These are phyloP conservation scores for Macrosiphum euphorbiae DNA, from an alignment of 2,888 invertebrate genomes.

Conservation along the genomic window DNA sequence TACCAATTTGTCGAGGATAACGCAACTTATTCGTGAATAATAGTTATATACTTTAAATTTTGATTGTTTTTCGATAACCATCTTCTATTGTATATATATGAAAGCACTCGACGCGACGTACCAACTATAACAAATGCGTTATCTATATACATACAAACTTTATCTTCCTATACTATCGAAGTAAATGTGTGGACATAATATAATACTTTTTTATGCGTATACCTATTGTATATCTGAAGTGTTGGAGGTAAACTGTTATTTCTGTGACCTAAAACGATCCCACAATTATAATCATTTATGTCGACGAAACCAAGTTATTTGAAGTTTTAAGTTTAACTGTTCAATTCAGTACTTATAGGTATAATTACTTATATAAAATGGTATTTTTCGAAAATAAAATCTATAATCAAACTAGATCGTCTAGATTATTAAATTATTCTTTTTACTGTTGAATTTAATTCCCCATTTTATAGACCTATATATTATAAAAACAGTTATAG, in stretches of 20 bases:
- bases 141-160: background rate
- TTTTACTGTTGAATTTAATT: background rate
- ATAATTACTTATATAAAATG: background rate
- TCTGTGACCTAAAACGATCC: background rate
- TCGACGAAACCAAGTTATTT: background rate
- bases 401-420: background rate
- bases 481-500: no score
- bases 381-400: background rate
- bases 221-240: background rate
- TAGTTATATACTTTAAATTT: background rate
- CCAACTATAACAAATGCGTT: background rate
- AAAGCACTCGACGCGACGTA: background rate
- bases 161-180: background rate
- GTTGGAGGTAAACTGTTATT: conserved; percentile 5
- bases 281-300: background rate
- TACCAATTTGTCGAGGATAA: background rate
- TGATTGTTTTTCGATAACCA: conserved; percentile 21
- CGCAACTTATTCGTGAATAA: background rate
- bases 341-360: background rate
- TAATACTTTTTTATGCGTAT: background rate
- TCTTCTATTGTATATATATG: background rate
- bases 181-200: background rate
- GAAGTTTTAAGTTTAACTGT: background rate
- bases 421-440: background rate
- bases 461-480: background rate